Base-by-base conservation (phyloP, 1,140 invertebrate genomes). In the Ephestia elutella region DNA sequence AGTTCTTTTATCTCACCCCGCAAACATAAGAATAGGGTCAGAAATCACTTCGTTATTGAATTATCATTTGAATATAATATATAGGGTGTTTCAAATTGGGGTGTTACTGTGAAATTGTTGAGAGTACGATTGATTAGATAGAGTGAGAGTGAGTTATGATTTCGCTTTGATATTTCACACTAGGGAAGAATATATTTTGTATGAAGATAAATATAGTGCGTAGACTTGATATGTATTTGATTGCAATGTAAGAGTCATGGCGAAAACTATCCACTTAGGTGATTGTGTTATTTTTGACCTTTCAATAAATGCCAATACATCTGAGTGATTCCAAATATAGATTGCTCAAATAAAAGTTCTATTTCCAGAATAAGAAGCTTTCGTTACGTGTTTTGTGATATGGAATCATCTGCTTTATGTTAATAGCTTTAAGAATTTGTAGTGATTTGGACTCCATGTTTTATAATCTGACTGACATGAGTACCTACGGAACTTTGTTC, bases 21-120 rank as follows among this genome's bases (percentile, higher is more conserved):
- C 38, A 44, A 44, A 44, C 38, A 66, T 65, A 71, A 60, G 54
- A 59, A 63, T 59, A 62, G 72, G 75, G 70, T 80, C 73, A 75
- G 75, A 70, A 82, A 78, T 80, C 74, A 70, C 63, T 59, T 74
- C 55, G 70, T 79, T 85, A 85, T 86, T 85, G 82, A 84, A 86
- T 85, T 84, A 87, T 85, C 82, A 84, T 86, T 82, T 75, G 72
- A 83, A 84, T 87, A 78, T 83, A 78, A 85, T 25, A 25, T 86
- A 77, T 81, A 83, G 72, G 60, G 64, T 68, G 80, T 75, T 77
- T 69, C 60, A 63, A 71, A 77, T 71, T 64, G 67, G 79, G 75
- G 80, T 71, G 81, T 58, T 63, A 69, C 71, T 70, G 66, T 82
- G 71, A 78, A 80, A 81, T 84, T 77, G 72, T 64, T 80, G 66